phyloP scores from a whole-genome alignment of 1,140 invertebrate species.

The Brachionus asplanchnoidis region DNA sequence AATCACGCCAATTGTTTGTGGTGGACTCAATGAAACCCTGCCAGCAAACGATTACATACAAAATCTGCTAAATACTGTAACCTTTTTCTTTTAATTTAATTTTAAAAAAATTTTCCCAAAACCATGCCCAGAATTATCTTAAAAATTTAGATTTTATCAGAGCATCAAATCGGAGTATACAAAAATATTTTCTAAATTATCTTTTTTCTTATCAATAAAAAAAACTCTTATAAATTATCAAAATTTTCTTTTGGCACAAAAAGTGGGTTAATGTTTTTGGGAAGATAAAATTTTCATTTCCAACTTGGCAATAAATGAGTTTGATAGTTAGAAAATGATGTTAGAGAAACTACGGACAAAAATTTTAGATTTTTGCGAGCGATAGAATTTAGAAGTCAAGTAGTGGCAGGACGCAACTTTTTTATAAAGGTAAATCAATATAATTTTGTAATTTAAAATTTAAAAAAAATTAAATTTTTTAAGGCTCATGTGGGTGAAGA shows the following conservation, averaged over 20 bases:
- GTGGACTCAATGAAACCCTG: slow-evolving; percentile 28
- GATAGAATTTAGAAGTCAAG: slow-evolving; percentile 25
- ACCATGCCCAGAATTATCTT: not conserved
- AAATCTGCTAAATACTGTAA: slow-evolving; percentile 17
- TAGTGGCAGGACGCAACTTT: slow-evolving; percentile 27
- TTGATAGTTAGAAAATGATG: slow-evolving; percentile 9
- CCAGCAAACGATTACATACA: slow-evolving; percentile 38
- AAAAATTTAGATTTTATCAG: not conserved
- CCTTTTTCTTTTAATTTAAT: not conserved
- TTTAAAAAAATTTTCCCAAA: not conserved
- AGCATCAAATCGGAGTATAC: no score
- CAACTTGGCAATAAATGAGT: not conserved
- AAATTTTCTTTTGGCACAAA: not conserved
- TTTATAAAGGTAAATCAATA: slow-evolving; percentile 22
- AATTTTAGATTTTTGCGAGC: slow-evolving; percentile 16
- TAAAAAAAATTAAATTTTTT: not conserved
- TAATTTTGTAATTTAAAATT: not conserved
- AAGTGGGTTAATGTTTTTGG: not conserved
- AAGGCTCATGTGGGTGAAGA: not conserved
- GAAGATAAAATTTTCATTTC: not conserved
- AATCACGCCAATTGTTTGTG: slow-evolving; percentile 15
- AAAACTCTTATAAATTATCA: not conserved
- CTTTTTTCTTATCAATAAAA: not conserved
- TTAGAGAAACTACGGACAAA: not conserved
- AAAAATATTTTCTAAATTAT: not conserved